Conservation (phyloP, 2,113 vertebrate genomes). For the Apodemus speciosus region DNA sequence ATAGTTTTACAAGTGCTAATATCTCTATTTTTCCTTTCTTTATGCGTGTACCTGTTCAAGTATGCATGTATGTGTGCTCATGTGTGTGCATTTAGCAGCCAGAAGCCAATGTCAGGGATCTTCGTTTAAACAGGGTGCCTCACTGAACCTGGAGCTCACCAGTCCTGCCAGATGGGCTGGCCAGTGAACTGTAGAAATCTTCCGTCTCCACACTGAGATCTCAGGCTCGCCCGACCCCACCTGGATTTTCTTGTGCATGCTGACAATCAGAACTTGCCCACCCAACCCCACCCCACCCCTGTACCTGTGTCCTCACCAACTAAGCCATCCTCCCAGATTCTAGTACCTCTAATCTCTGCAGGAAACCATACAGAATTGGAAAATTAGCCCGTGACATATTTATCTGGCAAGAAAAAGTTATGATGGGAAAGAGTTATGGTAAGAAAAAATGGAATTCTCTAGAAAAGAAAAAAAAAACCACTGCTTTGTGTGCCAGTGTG, state of each 20-base stretch:
- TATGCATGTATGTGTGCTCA: neutral
- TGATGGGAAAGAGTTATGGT: neutral
- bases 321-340: neutral
- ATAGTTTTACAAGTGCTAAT: neutral
- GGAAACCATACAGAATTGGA: neutral
- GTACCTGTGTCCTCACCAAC: neutral
- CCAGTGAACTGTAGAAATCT: neutral
- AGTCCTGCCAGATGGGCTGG: neutral
- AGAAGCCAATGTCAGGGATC: neutral
- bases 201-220: neutral
- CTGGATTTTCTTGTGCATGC: neutral
- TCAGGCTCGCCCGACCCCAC: too few species aligned
- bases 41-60: neutral
- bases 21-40: neutral
- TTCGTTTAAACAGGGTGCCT: neutral
- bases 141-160: neutral
- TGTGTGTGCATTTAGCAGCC: neutral
- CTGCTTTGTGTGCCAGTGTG: rapidly evolving
- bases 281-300: too few species aligned
- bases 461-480: neutral
- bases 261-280: neutral
- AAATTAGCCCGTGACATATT: neutral
- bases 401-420: neutral
- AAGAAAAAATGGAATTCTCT: neutral
- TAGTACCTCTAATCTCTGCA: neutral